Evolutionary conservation across 2,888 invertebrate species (phyloP).

Genomic region (Spilosoma lubricipeda): DNA sequence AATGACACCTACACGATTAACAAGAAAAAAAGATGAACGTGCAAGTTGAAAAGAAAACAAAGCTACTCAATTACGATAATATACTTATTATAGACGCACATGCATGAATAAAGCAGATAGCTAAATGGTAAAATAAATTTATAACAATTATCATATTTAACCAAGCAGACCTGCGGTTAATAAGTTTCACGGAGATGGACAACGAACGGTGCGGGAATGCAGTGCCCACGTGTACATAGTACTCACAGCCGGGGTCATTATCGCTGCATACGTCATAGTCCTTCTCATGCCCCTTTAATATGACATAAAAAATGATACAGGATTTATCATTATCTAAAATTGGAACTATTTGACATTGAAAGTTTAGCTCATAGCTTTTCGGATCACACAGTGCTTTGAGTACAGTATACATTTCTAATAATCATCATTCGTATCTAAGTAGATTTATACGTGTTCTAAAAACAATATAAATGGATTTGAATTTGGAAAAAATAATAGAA

Average conservation of each 20-base stretch:
- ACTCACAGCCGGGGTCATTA: constrained; percentile 68
- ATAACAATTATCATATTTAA: neutral
- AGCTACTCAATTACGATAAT: too few species aligned
- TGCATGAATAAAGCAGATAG: neutral
- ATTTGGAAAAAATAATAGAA: neutral
- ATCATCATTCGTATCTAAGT: too few species aligned
- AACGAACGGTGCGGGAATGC: constrained; percentile 69
- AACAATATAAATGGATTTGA: too few species aligned
- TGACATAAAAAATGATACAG: neutral
- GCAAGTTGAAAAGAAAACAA: too few species aligned
- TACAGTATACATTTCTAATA: too few species aligned
- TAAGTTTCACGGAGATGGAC: constrained; percentile 57
- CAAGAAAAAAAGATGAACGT: too few species aligned
- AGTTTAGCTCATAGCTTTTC: neutral
- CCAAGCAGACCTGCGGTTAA: constrained; percentile 66
- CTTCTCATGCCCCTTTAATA: constrained; percentile 68
- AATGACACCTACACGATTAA: neutral
- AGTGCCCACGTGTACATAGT: constrained; percentile 71
- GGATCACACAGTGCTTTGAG: neutral
- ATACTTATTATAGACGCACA: too few species aligned
- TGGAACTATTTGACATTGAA: too few species aligned
- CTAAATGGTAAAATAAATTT: neutral
- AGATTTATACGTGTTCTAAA: too few species aligned
- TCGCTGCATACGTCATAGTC: constrained; percentile 73
- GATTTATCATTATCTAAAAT: neutral